Base-by-base conservation (phyloP, 2,888 invertebrate genomes). In the Pachymerium ferrugineum region DNA sequence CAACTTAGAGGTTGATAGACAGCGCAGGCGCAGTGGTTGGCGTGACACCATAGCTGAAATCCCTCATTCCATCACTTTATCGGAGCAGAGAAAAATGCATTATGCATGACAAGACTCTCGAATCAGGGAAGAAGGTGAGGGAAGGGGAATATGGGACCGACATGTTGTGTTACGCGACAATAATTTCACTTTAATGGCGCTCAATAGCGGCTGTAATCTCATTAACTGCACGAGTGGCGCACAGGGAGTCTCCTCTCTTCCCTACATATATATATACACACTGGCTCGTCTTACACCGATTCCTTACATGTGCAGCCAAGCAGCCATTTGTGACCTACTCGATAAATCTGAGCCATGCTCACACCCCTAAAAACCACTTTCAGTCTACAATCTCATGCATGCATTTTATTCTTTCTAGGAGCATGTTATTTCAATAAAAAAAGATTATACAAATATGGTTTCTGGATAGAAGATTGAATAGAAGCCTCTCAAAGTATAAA, bases 181-280 rank as follows among this genome's bases (percentile, higher is more conserved):
- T 54, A 54, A 54, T 54, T 54, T 54, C 47, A 54, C 47, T 54
- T 54, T 54, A 54, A 54, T 54, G 47, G 47, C 47, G 47, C 47
- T 54, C 47, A 54, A 54, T 54, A 54, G 10, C 16, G 47, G 22
- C 47, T n/a, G 47, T 54, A 54, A 54, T 54, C 47, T 54, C 47
- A 54, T 54, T 54, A 54, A 54, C 47, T 54, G 22, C 47, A 54
- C 47, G 47, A 54, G 47, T 54, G 47, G 47, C 47, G 47, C 19
- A 22, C 19, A 22, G 47, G 47, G 47, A 54, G 19, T 19, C 47
- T 54, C 47, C 19, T 16, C 47, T 54, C 19, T n/a, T 54, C 47
- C 22, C 19, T 54, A 54, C 47, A 54, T 54, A 54, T 54, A 54
- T 22, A 19, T 22, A 54, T 22, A 54, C 47, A 54, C 47, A 54